Evolutionary conservation across 2,888 invertebrate genomes (phyloP).

Genomic region (Sipha maydis): DNA sequence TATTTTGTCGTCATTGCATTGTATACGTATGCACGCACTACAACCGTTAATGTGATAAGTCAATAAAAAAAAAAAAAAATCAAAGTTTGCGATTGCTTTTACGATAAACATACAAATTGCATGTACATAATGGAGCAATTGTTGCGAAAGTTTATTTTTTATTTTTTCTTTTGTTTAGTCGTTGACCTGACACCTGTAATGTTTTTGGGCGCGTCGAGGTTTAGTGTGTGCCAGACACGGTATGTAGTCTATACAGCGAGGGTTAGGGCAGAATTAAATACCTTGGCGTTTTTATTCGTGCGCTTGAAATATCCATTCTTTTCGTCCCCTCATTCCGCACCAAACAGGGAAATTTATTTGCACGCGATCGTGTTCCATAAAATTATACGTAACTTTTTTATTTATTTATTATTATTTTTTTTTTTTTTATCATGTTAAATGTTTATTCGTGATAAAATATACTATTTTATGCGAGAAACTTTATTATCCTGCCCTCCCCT

Average conservation of each 20-base stretch:
- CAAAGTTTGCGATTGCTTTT: constrained; percentile 39
- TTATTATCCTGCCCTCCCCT: neutral
- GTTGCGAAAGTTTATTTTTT: constrained; percentile 49
- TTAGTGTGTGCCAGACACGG: constrained; percentile 50
- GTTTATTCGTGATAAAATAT: constrained; percentile 40
- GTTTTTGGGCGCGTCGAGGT: constrained; percentile 26
- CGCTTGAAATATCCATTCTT: constrained; percentile 29
- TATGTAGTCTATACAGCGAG: neutral
- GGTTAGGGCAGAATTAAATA: constrained; percentile 43
- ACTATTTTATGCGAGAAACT: neutral
- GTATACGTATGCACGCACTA: neutral
- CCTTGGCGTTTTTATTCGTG: constrained; percentile 34
- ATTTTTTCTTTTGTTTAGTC: constrained; percentile 25
- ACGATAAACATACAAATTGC: constrained; percentile 27
- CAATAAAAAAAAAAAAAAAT: constrained; percentile 1
- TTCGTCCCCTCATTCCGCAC: neutral
- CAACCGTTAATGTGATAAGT: constrained; percentile 21
- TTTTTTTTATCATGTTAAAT: constrained; percentile 20
- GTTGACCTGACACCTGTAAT: constrained; percentile 60
- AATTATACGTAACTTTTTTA: constrained; percentile 23
- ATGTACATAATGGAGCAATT: constrained; percentile 34
- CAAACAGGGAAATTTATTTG: constrained; percentile 43
- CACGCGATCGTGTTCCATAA: constrained; percentile 55
- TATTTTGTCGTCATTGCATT: no score
- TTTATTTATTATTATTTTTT: neutral